Conservation (phyloP, 2,888 invertebrate species). For the Rhabditophanes sp. region DNA sequence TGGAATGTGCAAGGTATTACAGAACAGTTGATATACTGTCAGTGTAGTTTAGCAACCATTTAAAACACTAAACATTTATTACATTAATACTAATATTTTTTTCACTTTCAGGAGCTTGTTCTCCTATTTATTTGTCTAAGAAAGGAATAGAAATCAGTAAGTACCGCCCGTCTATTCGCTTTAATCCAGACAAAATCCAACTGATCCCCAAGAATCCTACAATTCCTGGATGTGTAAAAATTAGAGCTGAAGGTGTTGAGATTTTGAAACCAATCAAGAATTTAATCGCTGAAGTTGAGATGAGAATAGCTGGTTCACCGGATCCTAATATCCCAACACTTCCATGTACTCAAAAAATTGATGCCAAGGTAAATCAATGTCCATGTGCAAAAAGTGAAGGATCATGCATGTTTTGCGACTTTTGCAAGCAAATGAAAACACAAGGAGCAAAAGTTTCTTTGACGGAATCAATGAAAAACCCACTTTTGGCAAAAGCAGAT, state of each 20-base stretch:
- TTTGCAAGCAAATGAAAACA: conserved; percentile 39
- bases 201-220: conserved; percentile 42
- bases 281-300: conserved; percentile 40
- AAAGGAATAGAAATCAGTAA: conserved; percentile 40
- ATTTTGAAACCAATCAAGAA: conserved; percentile 33
- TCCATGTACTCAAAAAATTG: conserved; percentile 41
- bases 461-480: conserved; percentile 13
- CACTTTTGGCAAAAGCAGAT: conserved; percentile 9
- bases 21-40: too few relatives aligned
- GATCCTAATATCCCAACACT: conserved; percentile 41
- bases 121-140: conserved; percentile 37
- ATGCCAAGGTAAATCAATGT: conserved; percentile 42
- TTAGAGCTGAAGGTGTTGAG: conserved; percentile 37
- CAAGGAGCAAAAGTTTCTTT: conserved; percentile 29
- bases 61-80: too few relatives aligned
- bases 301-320: conserved; percentile 41
- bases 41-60: too few relatives aligned
- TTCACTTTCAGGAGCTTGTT: conserved; percentile 43
- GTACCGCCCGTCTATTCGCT: conserved; percentile 36
- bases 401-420: conserved; percentile 42
- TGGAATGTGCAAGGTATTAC: too few relatives aligned
- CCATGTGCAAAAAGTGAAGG: conserved; percentile 42
- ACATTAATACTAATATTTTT: too few relatives aligned
- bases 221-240: conserved; percentile 43
- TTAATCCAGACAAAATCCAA: conserved; percentile 43